Evolutionary conservation across 2,113 vertebrate genomes (phyloP).

Genomic region (Albula goreensis): DNA sequence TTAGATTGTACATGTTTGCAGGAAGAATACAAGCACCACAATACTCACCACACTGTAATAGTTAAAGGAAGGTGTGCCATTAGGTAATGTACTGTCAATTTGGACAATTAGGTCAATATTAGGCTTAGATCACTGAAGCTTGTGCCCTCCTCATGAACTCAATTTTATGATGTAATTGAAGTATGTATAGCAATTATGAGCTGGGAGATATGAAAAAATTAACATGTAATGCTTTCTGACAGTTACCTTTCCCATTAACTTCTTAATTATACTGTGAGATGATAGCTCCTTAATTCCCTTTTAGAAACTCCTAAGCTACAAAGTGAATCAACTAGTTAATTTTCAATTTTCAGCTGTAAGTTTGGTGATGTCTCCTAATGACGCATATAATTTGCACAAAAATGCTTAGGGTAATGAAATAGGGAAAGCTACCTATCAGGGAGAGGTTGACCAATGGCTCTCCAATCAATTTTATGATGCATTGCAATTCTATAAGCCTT

Average conservation of each 20-base stretch:
- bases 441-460: not conserved
- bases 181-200: conserved; percentile 26
- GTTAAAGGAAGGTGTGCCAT: not conserved
- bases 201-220: conserved; percentile 17
- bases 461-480: not conserved
- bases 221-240: conserved; percentile 25
- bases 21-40: not conserved
- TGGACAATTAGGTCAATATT: conserved; percentile 27
- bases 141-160: conserved; percentile 31
- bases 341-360: not conserved
- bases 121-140: conserved; percentile 20
- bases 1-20: not conserved
- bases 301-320: not conserved
- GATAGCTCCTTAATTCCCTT: not conserved
- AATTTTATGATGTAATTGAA: conserved; percentile 22
- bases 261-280: conserved; percentile 15
- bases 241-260: conserved; percentile 12
- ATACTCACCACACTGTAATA: not conserved
- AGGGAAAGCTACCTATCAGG: not conserved
- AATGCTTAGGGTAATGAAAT: not conserved
- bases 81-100: conserved; percentile 17
- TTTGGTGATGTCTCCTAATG: not conserved
- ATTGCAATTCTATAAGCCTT: not conserved
- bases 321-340: not conserved
- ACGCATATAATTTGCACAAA: not conserved